phyloP scores from a whole-genome alignment of 2,888 invertebrate genomes.

The Dynastes maya region DNA sequence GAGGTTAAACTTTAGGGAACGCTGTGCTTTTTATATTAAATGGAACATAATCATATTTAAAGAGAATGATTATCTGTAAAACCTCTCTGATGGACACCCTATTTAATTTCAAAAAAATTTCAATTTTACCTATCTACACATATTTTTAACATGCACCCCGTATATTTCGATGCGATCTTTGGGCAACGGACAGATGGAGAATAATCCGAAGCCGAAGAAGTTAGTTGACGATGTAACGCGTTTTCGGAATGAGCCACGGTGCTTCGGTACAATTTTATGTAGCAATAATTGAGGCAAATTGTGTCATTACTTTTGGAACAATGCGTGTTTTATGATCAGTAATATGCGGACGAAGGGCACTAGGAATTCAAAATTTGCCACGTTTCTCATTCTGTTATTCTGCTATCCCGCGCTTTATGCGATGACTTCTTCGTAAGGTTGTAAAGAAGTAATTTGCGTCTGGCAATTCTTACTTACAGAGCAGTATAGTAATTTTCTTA shows the following conservation, averaged over 20 bases:
- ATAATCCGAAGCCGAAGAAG: background rate
- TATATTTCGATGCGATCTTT: slow-evolving; percentile 26
- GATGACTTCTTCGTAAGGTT: too few relatives aligned
- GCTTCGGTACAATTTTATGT: slow-evolving; percentile 6
- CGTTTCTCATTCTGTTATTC: background rate
- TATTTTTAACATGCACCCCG: background rate
- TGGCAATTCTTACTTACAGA: background rate
- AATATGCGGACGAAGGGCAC: background rate
- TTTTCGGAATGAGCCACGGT: background rate
- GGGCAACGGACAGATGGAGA: background rate
- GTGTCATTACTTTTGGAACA: slow-evolving; percentile 6
- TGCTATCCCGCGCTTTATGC: background rate
- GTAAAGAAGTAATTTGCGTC: too few relatives aligned
- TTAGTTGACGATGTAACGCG: background rate
- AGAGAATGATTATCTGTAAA: too few relatives aligned
- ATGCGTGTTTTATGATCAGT: slow-evolving; percentile 13
- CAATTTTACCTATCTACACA: too few relatives aligned
- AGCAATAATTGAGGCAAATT: background rate
- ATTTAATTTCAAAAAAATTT: too few relatives aligned
- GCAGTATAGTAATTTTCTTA: background rate
- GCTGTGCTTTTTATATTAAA: too few relatives aligned
- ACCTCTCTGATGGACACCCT: too few relatives aligned
- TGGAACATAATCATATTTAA: too few relatives aligned
- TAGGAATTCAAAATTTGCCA: background rate
- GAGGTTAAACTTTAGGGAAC: too few relatives aligned